Conservation (phyloP, 92 coral and sea anemone genomes). For the Micromussa lordhowensis region DNA sequence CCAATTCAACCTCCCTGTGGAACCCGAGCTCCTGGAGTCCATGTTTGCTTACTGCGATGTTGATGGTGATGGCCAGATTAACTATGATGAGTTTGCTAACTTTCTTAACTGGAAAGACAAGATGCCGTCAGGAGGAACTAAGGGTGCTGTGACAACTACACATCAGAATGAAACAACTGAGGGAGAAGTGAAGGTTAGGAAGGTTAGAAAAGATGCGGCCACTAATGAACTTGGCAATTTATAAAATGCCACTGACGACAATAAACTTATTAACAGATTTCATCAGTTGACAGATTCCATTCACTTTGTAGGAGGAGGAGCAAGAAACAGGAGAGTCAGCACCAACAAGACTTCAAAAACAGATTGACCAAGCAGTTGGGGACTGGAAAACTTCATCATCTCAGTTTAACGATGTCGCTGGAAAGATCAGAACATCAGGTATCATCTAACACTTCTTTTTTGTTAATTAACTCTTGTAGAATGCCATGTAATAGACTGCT, state of each 20-base stretch:
- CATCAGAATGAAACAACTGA: constrained; percentile 17
- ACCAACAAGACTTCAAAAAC: constrained; percentile 74
- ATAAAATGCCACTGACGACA: not conserved
- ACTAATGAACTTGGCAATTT: not conserved
- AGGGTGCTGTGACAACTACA: constrained; percentile 8
- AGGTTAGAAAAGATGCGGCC: too few species aligned
- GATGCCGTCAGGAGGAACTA: constrained; percentile 65
- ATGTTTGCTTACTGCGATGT: constrained; percentile 89
- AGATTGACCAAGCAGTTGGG: constrained; percentile 97
- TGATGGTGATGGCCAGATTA: constrained; percentile 89
- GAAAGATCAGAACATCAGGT: constrained; percentile 81
- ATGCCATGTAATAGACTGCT: too few species aligned
- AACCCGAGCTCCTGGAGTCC: constrained; percentile 81
- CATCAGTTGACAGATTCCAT: not conserved
- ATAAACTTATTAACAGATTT: not conserved
- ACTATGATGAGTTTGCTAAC: constrained; percentile 92
- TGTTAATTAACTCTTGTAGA: too few species aligned
- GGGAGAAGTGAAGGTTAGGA: constrained; percentile 42
- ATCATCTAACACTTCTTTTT: not conserved
- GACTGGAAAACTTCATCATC: constrained; percentile 97
- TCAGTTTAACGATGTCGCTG: constrained; percentile 79
- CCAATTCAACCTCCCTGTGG: constrained; percentile 91
- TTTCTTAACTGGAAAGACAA: constrained; percentile 94
- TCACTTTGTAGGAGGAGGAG: constrained; percentile 11
- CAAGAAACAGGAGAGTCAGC: constrained; percentile 33